Base-by-base conservation (phyloP, 53 echinoderm and acorn worm genomes). In the Temnopleurus reevesii region DNA sequence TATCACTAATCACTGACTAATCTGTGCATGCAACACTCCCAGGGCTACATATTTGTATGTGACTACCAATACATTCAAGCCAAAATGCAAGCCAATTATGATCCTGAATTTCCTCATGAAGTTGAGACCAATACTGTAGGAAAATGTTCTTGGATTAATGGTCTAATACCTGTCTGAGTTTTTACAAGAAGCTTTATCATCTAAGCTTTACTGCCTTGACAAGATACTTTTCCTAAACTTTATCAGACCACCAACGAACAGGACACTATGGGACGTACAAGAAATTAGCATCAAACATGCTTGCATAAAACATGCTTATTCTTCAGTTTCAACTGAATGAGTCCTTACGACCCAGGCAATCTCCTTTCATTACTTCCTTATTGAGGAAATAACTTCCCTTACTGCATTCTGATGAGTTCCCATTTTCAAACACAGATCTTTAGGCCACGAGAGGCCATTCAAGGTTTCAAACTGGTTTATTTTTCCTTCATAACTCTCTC, bases 321-420 rank as follows among this genome's bases (percentile, higher is more conserved):
- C 38, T 19, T 19, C 71, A 66, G 71, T 66, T 66, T 66, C 71
- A 71, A 49, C 36, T 71, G 71, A 38, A 71, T 41, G 19, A 38
- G 38, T 41, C 1, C 41, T 71, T n/a, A 71, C 21, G 43, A 23
- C 71, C 19, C 12, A 34, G 38, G 71, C 15, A 71, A 21, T 4
- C 71, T 38, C 21, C 17, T 41, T 7, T 0, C n/a, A 41, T 71
- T 41, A 36, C 41, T 71, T 41, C 71, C 41, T 71, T 9, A 19
- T 21, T 38, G 41, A 41, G 41, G 71, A 71, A 71, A 71, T 71
- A 41, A 71, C 41, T 71, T 71, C 36, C 71, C 28, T 41, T 3
- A 41, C 71, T 71, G n/a, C 41, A 18, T n/a, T n/a, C n/a, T 35
- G 21, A 41, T 8, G 36, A 17, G 71, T 71, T 63, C 71, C 36